A percentile compares a stretch with the other conserved stretches of the same genome.
Conservation (phyloP, 2,113 vertebrate genomes). For the Lucifuga dentata region DNA sequence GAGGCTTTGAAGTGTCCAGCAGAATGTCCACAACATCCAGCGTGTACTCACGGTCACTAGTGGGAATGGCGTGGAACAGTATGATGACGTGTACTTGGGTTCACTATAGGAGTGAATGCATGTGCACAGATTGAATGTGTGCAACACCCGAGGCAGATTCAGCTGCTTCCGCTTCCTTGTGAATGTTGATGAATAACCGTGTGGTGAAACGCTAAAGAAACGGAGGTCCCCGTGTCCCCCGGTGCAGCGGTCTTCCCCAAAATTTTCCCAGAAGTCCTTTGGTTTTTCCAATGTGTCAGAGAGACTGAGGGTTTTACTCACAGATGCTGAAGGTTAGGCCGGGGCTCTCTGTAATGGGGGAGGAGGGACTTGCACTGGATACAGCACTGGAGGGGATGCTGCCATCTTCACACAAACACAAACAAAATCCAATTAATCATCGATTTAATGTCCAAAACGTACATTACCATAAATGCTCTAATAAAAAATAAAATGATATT, state of each 20-base stretch:
- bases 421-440: slow-evolving; percentile 1
- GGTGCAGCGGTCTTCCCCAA: not conserved
- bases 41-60: too few relatives aligned
- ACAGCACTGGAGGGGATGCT: slow-evolving; percentile 90
- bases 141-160: too few relatives aligned
- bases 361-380: slow-evolving; percentile 92
- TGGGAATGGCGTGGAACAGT: too few relatives aligned
- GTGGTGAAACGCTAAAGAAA: not conserved
- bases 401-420: slow-evolving; percentile 82
- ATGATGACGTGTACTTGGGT: too few relatives aligned
- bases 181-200: slow-evolving; percentile 14
- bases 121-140: too few relatives aligned
- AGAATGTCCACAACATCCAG: too few relatives aligned
- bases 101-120: too few relatives aligned
- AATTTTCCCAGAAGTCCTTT: slow-evolving; percentile 15
- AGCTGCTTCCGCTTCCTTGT: not conserved
- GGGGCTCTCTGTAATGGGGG: slow-evolving; percentile 84
- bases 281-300: not conserved
- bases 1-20: too few relatives aligned
- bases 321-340: slow-evolving; percentile 85
- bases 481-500: too few relatives aligned
- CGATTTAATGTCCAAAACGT: too few relatives aligned
- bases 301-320: slow-evolving; percentile 70
- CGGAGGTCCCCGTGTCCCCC: not conserved
- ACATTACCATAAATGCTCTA: too few relatives aligned